Conservation (phyloP, 2,113 vertebrate genomes). For the Antechinus flavipes region DNA sequence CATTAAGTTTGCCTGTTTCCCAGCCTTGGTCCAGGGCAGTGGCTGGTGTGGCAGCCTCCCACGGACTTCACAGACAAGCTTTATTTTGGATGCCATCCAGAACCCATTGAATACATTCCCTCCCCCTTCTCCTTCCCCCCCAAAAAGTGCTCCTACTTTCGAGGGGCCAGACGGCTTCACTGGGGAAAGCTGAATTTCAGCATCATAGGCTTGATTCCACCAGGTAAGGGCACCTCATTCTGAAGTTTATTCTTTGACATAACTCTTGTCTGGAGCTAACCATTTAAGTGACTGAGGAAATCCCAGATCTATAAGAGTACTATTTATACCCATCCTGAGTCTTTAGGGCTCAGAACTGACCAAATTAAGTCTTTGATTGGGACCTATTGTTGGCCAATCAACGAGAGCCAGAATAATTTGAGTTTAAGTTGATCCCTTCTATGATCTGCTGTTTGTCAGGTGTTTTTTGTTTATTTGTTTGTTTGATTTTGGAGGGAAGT, state of each 20-base stretch:
- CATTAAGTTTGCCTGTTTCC: conserved; percentile 46
- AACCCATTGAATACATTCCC: not conserved
- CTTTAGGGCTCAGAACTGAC: no score
- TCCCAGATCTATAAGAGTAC: not conserved
- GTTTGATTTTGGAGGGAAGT: not conserved
- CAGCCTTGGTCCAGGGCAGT: conserved; percentile 14
- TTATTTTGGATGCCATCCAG: conserved; percentile 3
- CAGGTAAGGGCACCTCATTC: not conserved
- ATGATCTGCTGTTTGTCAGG: not conserved
- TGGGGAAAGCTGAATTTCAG: not conserved
- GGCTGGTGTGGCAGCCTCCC: conserved; percentile 10
- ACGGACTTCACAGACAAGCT: conserved; percentile 7
- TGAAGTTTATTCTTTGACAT: not conserved
- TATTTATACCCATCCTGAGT: no score
- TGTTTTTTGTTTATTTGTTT: not conserved
- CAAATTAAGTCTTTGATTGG: no score
- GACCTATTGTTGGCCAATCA: no score
- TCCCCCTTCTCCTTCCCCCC: not conserved
- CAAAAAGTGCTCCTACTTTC: not conserved
- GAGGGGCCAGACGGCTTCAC: not conserved
- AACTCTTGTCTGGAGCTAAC: not conserved
- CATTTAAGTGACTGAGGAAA: not conserved
- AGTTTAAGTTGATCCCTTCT: no score
- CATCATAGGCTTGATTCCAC: not conserved
- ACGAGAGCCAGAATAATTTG: no score